Evolutionary conservation across 2,888 invertebrate genomes (phyloP).

Genomic region (Melanostoma mellinum): DNA sequence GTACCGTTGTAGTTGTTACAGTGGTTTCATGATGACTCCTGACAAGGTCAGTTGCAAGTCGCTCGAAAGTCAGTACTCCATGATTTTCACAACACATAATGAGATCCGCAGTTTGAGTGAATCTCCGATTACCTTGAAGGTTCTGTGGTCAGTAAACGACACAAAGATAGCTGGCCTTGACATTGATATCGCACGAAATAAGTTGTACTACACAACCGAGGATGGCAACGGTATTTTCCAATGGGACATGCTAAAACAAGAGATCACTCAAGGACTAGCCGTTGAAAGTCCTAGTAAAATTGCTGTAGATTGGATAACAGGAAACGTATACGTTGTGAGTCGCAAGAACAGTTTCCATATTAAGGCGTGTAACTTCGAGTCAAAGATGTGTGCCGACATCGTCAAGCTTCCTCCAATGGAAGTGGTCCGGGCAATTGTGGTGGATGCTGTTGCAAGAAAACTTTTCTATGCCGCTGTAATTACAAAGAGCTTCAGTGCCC

Average conservation of each 20-base stretch:
- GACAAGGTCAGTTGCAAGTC: constrained; percentile 88
- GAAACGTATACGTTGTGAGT: constrained; percentile 87
- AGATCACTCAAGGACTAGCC: constrained; percentile 79
- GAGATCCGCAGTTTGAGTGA: constrained; percentile 84
- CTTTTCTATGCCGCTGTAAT: constrained; percentile 84
- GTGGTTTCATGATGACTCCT: constrained; percentile 82
- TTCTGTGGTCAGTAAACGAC: constrained; percentile 82
- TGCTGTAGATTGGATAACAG: constrained; percentile 89
- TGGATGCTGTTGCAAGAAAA: constrained; percentile 85
- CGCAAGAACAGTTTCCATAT: constrained; percentile 80
- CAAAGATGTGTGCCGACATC: constrained; percentile 84
- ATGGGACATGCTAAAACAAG: constrained; percentile 78
- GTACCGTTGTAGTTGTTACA: constrained; percentile 79
- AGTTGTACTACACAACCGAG: constrained; percentile 83
- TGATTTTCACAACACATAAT: constrained; percentile 84
- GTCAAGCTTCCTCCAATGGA: constrained; percentile 83
- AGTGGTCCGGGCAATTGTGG: constrained; percentile 84
- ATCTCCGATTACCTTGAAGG: constrained; percentile 77
- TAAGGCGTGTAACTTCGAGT: constrained; percentile 84
- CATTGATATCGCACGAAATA: constrained; percentile 81
- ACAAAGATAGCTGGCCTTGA: constrained; percentile 84
- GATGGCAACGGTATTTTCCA: constrained; percentile 81
- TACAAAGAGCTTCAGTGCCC: constrained; percentile 81
- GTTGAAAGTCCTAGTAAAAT: constrained; percentile 83
- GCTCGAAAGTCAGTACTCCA: constrained; percentile 83